These are phyloP conservation scores for Conistra vaccinii DNA, from an alignment of 2,888 invertebrate species.

Conservation along the genomic window DNA sequence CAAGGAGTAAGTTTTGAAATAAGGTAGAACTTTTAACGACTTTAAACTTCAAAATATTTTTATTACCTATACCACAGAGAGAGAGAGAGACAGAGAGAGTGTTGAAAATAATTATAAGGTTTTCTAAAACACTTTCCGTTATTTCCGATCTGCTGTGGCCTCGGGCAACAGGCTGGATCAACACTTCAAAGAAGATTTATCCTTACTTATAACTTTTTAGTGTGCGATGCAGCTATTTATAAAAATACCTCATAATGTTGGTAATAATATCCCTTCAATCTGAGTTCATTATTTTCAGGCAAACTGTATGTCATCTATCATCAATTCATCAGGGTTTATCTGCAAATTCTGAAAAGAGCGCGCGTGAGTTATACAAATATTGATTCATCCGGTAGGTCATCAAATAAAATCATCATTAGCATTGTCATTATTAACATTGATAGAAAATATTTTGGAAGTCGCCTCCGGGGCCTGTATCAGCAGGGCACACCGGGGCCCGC, in stretches of 20 bases:
- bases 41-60: slow-evolving; percentile 8
- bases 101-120: not conserved
- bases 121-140: not conserved
- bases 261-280: not conserved
- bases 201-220: not conserved
- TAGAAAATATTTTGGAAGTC: slow-evolving; percentile 6
- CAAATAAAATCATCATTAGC: not conserved
- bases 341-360: not conserved
- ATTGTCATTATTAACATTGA: not conserved
- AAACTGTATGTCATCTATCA: no score
- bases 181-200: not conserved
- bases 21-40: slow-evolving; percentile 6
- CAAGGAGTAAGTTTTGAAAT: slow-evolving; percentile 2
- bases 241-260: not conserved
- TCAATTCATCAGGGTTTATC: not conserved
- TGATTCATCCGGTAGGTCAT: not conserved
- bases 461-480: slow-evolving; percentile 6
- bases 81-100: not conserved
- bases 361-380: not conserved
- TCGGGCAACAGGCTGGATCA: not conserved
- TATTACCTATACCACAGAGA: not conserved
- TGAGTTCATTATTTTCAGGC: no score
- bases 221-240: not conserved
- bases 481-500: slow-evolving; percentile 43
- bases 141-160: not conserved